Evolutionary conservation across 2,113 vertebrate species (phyloP), one percentile per base, ranked within the genome.

Genomic region (Furnarius figulus): DNA sequence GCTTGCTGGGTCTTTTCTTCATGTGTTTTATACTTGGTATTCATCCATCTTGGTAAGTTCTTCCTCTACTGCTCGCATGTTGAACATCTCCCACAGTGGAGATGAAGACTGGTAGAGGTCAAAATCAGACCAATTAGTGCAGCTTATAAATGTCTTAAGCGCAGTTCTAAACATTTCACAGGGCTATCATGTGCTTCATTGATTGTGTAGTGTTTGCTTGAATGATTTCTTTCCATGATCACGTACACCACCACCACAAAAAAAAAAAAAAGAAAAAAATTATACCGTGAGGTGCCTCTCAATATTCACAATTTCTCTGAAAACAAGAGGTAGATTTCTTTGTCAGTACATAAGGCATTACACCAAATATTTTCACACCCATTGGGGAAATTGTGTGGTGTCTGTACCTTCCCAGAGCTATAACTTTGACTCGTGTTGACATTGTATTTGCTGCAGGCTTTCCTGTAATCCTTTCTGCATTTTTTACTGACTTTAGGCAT

Each of bases 261-360:
- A 42, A 5, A 21, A 21, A 42, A 19, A 16, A 42, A 42, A 5
- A 21, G 19, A 42, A 19, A 16, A 22, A 33, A 33, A 13, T 5
- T n/a, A 4, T 0, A 0, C 9, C 2, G 20, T 58, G 8, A 46
- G 19, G 2, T 84, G 1, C 25, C 4, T 67, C 8, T 44, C 10
- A 5, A 5, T 65, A 50, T 25, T 87, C 37, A 56, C 14, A 14
- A 3, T 74, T 89, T 71, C 8, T 73, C 30, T 74, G 31, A 50
- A 72, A 68, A 58, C 9, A 17, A 63, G 27, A 53, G 27, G 17
- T 5, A 77, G 14, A 50, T 82, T 83, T 88, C 53, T 59, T 2
- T 65, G 49, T 52, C 8, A 9, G 7, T 65, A 25, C 7, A 2
- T 56, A 23, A 4, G 44, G 5, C 40, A 40, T 56, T 73, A 37